These are phyloP conservation scores for Sebastiscus tertius DNA, from an alignment of 2,797 vertebrate genomes.

Conservation along the genomic window DNA sequence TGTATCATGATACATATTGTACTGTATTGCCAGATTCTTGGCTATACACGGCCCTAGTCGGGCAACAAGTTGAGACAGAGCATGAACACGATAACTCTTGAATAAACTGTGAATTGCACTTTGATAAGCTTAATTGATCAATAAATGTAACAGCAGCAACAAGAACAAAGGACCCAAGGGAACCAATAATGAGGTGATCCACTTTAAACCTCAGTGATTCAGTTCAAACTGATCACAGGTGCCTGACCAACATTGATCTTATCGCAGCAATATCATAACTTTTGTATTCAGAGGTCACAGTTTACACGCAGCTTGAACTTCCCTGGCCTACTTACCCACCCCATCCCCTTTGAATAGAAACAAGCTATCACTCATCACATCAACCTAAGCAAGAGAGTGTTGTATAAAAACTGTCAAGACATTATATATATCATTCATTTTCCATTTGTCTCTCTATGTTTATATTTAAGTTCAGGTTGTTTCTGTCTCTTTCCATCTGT, in stretches of 20 bases:
- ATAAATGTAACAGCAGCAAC: neutral
- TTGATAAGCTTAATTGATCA: neutral
- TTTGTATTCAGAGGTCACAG: neutral
- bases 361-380: neutral
- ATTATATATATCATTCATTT: neutral
- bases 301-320: neutral
- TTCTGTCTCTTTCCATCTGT: neutral
- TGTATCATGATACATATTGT: too few species aligned
- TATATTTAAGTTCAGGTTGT: neutral
- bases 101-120: neutral
- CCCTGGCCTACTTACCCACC: constrained; percentile 43
- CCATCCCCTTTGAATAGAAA: neutral
- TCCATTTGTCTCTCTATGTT: neutral
- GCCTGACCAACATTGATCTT: constrained; percentile 41
- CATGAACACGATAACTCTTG: neutral
- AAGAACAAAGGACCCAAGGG: neutral
- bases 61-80: neutral
- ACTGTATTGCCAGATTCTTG: too few species aligned
- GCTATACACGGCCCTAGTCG: neutral
- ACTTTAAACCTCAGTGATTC: neutral
- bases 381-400: neutral
- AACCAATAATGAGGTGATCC: neutral
- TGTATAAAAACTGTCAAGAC: neutral
- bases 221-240: neutral
- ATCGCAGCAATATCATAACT: constrained; percentile 17